Base-by-base conservation (phyloP, 2,797 vertebrate genomes). In the Yasuhikotakia modesta region DNA sequence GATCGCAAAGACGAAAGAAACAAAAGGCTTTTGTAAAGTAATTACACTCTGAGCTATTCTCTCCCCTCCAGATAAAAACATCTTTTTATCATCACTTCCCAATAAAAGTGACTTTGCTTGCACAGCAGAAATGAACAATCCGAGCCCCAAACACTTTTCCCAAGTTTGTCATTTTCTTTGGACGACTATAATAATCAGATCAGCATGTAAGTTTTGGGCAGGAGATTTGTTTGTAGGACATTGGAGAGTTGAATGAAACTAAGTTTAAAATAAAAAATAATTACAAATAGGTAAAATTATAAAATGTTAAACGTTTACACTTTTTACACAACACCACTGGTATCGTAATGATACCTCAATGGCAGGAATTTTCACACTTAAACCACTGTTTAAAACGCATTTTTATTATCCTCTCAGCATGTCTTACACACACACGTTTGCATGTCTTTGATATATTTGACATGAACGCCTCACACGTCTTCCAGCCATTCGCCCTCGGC, bases 11-110 rank as follows among this genome's bases (percentile, higher is more conserved):
- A 63, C 73, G 57, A 52, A 82, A 80, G 66, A 79, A 84, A 88
- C 87, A 89, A 86, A 87, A 85, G 74, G 66, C 83, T 84, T 86
- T 88, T 87, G 79, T 87, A 82, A 81, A 85, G 80, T 88, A 88
- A 88, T 88, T 86, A 84, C 81, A 82, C 77, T 83, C 79, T 68
- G 45, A 77, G 78, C 84, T 82, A 84, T 86, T 85, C 72, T 86
- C 83, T 79, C 70, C 67, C 7, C 46, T 22, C 58, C 73, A 63
- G 64, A 68, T 76, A 79, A 67, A 67, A 70, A 78, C 70, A 70
- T 57, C 13, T 74, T 83, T 73, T 74, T 84, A 55, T 83, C 68
- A 84, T 87, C 77, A 81, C 57, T 79, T 80, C 80, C 77, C 39
- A 83, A 78, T 76, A 71, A 86, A 77, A 78, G 69, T 68, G 70